These are phyloP conservation scores for Lampris megalopsis DNA, from an alignment of 2,113 vertebrate species.

Conservation along the genomic window DNA sequence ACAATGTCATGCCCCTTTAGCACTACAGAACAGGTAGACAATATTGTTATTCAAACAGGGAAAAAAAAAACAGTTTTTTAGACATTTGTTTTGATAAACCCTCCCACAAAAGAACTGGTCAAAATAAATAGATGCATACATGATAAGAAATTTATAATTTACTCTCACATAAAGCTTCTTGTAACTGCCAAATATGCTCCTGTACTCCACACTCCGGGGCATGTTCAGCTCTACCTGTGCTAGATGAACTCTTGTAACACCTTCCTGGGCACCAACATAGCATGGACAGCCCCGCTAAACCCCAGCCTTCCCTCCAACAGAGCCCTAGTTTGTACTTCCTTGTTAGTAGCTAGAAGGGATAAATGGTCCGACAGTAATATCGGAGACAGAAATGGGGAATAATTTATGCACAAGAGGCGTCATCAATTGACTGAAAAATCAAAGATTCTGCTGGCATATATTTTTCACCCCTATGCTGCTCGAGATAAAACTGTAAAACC, in stretches of 20 bases:
- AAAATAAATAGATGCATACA: conserved; percentile 95
- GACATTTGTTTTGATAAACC: conserved; percentile 73
- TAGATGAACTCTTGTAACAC: conserved; percentile 68
- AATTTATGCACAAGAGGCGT: not conserved
- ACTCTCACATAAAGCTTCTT: conserved; percentile 86
- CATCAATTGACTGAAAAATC: not conserved
- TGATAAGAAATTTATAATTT: conserved; percentile 91
- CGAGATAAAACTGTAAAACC: conserved; percentile 38
- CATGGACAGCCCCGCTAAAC: conserved; percentile 69
- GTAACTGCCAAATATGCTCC: conserved; percentile 76
- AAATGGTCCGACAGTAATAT: conserved; percentile 13
- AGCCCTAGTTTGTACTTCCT: conserved; percentile 79
- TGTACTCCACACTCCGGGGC: conserved; percentile 65
- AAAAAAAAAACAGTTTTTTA: conserved; percentile 66
- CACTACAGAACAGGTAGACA: conserved; percentile 71
- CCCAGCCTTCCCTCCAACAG: conserved; percentile 77
- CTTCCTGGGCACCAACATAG: conserved; percentile 65
- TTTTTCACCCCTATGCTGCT: conserved; percentile 12
- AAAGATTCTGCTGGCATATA: conserved; percentile 6
- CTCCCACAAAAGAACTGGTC: conserved; percentile 83
- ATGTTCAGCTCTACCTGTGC: conserved; percentile 71
- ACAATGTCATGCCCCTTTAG: conserved; percentile 31
- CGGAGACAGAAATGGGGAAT: conserved; percentile 35
- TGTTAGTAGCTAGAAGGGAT: conserved; percentile 49
- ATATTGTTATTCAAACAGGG: conserved; percentile 66